Conservation (phyloP, 2,113 vertebrate genomes). For the Lasiurus borealis region DNA sequence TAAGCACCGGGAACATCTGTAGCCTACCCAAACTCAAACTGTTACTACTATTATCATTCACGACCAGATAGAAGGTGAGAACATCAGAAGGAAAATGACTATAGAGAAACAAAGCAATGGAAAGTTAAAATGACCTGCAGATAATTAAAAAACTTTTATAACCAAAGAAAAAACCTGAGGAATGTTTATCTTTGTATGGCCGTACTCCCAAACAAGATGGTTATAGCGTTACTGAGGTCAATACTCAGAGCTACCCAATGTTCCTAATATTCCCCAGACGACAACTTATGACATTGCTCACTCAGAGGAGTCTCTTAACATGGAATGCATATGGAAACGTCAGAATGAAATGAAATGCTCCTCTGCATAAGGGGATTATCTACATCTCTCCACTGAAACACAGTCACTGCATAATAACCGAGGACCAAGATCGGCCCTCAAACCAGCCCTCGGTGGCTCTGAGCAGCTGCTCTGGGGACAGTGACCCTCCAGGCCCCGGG, state of each 20-base stretch:
- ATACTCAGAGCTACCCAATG: constrained; percentile 19
- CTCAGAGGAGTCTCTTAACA: constrained; percentile 23
- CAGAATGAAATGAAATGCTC: neutral
- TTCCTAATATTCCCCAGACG: neutral
- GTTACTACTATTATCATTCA: constrained; percentile 5
- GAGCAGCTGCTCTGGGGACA: too few species aligned
- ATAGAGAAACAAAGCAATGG: neutral
- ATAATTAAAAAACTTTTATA: constrained; percentile 48
- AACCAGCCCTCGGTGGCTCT: too few species aligned
- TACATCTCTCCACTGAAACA: constrained; percentile 29
- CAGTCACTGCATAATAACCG: too few species aligned
- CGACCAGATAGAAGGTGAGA: constrained; percentile 43
- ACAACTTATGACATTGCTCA: constrained; percentile 1
- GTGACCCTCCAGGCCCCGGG: neutral
- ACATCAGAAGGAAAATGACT: too few species aligned
- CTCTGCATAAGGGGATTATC: neutral
- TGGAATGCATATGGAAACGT: neutral
- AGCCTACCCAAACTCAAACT: constrained; percentile 32
- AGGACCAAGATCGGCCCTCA: too few species aligned
- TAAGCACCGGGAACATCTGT: neutral
- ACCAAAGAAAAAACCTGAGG: neutral
- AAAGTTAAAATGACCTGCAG: constrained; percentile 52
- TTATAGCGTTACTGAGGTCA: constrained; percentile 43
- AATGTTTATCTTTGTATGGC: neutral
- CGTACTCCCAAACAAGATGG: constrained; percentile 48